Evolutionary conservation across 2,797 vertebrate species (phyloP), one percentile per base, ranked within the genome.

Genomic region (Leptoclinus maculatus): DNA sequence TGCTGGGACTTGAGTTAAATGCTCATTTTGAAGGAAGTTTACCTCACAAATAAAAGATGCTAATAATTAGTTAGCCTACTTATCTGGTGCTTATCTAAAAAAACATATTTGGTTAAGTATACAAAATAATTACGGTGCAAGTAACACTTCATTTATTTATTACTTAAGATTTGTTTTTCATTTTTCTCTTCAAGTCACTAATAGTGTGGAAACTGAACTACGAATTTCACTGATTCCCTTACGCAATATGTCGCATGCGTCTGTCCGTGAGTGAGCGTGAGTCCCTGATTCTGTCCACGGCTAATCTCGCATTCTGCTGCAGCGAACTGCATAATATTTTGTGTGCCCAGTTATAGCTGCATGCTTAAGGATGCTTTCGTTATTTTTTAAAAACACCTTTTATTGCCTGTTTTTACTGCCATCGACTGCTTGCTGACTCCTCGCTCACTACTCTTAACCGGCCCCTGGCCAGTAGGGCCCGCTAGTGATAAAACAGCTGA

Each of bases 41-140:
- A 38, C 39, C 25, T 64, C 38, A 39, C 39, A 58, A 57, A 49
- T 70, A 23, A 41, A 74, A 38, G 10, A 65, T 68, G 17, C 39
- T 43, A 38, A 49, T 49, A 11, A 45, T 36, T 34, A 66, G 25
- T 71, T 43, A 2, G 34, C 10, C 16, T 56, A 8, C 21, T 7
- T 4, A 54, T 72, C 57, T 23, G 38, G 49, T 53, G 51, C 51
- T 71, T 41, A 54, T 74, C 51, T 49, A 3, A 51, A 47, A 47
- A 36, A 41, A 54, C 27, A 29, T 43, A 19, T 57, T 71, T 17
- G 38, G 39, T 67, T 27, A 57, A 45, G 32, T 56, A 39, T 36
- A 59, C 60, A 80, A 23, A 27, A 43, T 82, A 74, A 71, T 71
- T 56, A 56, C 11, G 68, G 60, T 51, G 17, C 19, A 19, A 75